These are phyloP conservation scores for Branchipolynoe longqiensis DNA, from an alignment of 2,888 invertebrate genomes.

Conservation along the genomic window DNA sequence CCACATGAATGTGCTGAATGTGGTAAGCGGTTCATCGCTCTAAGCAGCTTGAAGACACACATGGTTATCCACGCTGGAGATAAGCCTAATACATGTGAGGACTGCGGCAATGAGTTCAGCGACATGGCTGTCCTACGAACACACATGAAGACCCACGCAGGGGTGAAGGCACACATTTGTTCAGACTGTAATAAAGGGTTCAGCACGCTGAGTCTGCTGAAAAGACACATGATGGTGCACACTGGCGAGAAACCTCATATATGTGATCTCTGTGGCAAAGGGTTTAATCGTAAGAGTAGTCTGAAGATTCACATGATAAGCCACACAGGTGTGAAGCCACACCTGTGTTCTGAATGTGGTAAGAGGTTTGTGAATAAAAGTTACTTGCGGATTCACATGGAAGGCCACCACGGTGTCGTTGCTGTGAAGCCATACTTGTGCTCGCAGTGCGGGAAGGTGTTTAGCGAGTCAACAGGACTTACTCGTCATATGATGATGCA, in stretches of 20 bases:
- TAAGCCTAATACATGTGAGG: constrained; percentile 41
- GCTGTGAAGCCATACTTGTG: neutral
- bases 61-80: constrained; percentile 48
- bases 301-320: neutral
- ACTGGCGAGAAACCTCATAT: neutral
- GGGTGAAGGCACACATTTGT: neutral
- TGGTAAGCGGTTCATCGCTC: constrained; percentile 49
- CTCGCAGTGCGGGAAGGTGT: neutral
- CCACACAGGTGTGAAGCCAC: constrained; percentile 26
- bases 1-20: constrained; percentile 47
- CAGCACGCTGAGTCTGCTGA: neutral
- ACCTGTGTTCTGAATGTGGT: neutral
- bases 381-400: neutral
- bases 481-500: constrained; percentile 15
- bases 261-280: constrained; percentile 2
- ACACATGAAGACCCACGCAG: constrained; percentile 50
- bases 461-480: neutral
- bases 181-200: constrained; percentile 10
- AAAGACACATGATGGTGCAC: constrained; percentile 16
- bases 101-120: constrained; percentile 46
- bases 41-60: constrained; percentile 50
- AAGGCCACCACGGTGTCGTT: neutral
- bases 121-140: neutral
- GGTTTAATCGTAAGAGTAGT: neutral
- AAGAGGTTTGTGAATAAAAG: neutral